These are phyloP conservation scores for Mobula hypostoma DNA, from an alignment of 2,113 vertebrate genomes.

Conservation along the genomic window DNA sequence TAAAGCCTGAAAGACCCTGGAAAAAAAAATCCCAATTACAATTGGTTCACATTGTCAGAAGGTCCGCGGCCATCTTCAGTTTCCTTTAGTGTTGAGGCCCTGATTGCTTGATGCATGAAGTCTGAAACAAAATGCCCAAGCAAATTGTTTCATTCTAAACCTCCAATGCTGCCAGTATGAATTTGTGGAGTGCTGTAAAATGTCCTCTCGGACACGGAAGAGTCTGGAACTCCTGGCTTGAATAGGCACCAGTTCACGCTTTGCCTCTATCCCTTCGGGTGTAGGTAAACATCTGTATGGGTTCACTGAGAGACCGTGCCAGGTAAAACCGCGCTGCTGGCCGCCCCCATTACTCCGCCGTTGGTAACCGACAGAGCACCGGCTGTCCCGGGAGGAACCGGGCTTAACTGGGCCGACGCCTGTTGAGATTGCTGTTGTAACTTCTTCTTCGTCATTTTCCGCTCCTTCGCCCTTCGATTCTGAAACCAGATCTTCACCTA, in stretches of 20 bases:
- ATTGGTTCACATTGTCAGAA: constrained; percentile 15
- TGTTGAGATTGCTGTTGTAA: constrained; percentile 60
- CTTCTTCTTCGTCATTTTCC: constrained; percentile 71
- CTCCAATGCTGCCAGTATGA: neutral
- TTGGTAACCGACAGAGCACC: constrained; percentile 35
- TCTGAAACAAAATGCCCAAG: constrained; percentile 1
- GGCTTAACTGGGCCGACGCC: constrained; percentile 54
- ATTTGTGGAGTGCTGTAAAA: constrained; percentile 26
- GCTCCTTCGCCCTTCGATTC: constrained; percentile 66
- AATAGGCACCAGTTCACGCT: neutral
- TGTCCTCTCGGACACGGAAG: neutral
- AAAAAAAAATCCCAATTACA: neutral
- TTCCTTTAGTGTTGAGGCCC: neutral
- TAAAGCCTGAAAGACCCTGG: neutral
- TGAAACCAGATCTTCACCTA: constrained; percentile 77
- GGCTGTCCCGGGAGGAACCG: constrained; percentile 49
- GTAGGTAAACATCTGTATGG: neutral
- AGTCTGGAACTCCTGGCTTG: neutral
- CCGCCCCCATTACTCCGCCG: constrained; percentile 45
- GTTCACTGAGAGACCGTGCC: constrained; percentile 47
- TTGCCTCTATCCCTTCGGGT: neutral
- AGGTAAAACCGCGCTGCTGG: constrained; percentile 41
- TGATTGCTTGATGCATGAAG: neutral
- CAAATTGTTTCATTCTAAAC: neutral
- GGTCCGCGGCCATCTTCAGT: neutral